These are phyloP conservation scores for Aphrocallistes beatrix DNA, from an alignment of 37 sponge, comb jelly and placozoan genomes.

Conservation along the genomic window DNA sequence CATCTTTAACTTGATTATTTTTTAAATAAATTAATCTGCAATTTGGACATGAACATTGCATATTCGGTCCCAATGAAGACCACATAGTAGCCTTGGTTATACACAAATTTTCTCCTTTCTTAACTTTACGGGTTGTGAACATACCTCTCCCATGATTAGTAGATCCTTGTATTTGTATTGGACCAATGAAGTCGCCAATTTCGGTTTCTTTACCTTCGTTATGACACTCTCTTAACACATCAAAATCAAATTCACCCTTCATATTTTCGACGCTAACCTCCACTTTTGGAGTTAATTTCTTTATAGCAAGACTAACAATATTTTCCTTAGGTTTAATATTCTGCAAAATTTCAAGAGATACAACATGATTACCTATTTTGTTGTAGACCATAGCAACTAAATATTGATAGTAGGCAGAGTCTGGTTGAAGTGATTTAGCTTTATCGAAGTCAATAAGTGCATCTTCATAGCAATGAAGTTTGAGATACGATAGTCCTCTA, in stretches of 20 bases:
- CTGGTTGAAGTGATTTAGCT: neutral
- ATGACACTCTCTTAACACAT: neutral
- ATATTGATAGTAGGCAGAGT: neutral
- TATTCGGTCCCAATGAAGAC: neutral
- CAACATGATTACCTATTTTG: neutral
- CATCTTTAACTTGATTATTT: neutral
- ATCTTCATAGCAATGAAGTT: neutral
- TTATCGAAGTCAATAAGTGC: neutral
- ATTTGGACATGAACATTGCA: neutral
- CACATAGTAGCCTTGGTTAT: neutral
- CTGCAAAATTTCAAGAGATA: neutral
- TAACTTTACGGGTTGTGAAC: neutral
- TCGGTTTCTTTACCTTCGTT: neutral
- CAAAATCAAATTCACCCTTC: neutral
- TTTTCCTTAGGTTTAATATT: neutral
- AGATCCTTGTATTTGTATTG: neutral
- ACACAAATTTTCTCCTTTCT: slow-evolving; percentile 11
- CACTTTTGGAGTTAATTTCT: neutral
- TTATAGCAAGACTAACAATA: neutral
- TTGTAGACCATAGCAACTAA: neutral
- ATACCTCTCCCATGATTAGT: neutral
- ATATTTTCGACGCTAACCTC: neutral
- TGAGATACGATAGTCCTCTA: neutral
- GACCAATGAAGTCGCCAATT: neutral
- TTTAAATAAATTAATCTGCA: neutral